Evolutionary conservation across 1,140 invertebrate genomes (phyloP), one percentile per base, ranked within the genome.

Genomic region (Thalassaphorura encarpata): DNA sequence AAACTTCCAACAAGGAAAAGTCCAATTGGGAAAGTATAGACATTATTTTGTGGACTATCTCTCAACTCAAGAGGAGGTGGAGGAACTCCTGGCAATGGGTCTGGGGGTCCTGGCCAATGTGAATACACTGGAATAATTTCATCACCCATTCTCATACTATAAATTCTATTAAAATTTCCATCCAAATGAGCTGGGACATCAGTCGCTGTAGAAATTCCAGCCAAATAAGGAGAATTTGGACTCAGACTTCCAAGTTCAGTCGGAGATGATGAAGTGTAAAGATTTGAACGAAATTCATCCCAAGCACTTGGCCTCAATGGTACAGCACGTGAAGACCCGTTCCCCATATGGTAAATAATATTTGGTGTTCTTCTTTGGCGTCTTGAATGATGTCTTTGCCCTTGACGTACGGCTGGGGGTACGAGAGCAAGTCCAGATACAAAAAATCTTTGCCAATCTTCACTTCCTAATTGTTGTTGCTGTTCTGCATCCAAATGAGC

Each of bases 71-170:
- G 24, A 33, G 41, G 42, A 0, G 23, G n/a, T 29, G 41, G 42
- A 0, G 23, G n/a, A 27, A 27, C 18, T n/a, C 3, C 36, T 15
- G 26, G 27, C 0, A 26, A 36, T 19, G 29, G 28, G 6, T 54
- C 47, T 0, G 26, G 31, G 5, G 28, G 40, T 16, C 47, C 55
- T 0, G 41, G 19, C 26, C 43, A 45, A 29, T 42, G 46, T 0
- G 45, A 49, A 29, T 64, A 64, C 0, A 64, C 63, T 18, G 63
- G 63, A 24, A 64, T 51, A 23, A 59, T 40, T 43, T 64, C 63
- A 27, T 59, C 60, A 19, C 49, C 60, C 8, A 54, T 41, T 29
- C 56, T 11, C 42, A 64, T 61, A 29, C 42, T 56, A 29, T 52
- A 58, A 2, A 43, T 46, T 26, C 58, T 19, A 2, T 28, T 24